These are phyloP conservation scores for Oreochromis grahami DNA, from an alignment of 2,797 vertebrate genomes.

Conservation along the genomic window DNA sequence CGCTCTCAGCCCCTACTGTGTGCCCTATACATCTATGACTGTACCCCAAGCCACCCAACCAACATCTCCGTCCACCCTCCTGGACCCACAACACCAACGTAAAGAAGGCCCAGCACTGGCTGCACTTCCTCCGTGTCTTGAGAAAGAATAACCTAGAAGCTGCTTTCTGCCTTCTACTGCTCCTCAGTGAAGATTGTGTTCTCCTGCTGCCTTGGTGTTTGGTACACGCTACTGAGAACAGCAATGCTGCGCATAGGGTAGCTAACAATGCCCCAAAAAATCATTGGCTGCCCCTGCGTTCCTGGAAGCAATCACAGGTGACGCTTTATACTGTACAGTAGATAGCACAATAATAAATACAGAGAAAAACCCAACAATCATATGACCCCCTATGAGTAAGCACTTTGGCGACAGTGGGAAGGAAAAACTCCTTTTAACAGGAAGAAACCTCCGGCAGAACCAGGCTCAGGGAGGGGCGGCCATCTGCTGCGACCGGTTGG, in stretches of 20 bases:
- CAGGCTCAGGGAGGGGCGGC: too few relatives aligned
- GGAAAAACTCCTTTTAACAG: too few relatives aligned
- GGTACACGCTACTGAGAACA: background rate
- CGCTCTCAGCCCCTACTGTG: background rate
- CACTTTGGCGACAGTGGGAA: too few relatives aligned
- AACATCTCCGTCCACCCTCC: background rate
- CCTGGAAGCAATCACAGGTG: background rate
- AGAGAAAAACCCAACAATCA: too few relatives aligned
- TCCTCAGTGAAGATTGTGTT: background rate
- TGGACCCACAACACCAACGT: too few relatives aligned
- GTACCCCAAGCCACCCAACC: background rate
- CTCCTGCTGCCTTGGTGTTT: background rate
- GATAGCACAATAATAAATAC: too few relatives aligned
- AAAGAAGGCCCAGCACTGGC: background rate
- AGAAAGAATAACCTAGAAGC: background rate
- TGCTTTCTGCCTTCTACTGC: fast-evolving
- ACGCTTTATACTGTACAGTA: background rate
- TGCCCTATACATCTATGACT: background rate
- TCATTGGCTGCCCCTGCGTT: background rate
- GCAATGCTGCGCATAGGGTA: too few relatives aligned
- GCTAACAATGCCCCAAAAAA: background rate
- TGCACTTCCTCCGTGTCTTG: background rate
- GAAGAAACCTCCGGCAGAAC: too few relatives aligned
- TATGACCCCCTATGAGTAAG: too few relatives aligned
- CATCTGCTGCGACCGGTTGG: too few relatives aligned